These are phyloP conservation scores for Neodiprion pinetum DNA, from an alignment of 1,140 invertebrate genomes.

Conservation along the genomic window DNA sequence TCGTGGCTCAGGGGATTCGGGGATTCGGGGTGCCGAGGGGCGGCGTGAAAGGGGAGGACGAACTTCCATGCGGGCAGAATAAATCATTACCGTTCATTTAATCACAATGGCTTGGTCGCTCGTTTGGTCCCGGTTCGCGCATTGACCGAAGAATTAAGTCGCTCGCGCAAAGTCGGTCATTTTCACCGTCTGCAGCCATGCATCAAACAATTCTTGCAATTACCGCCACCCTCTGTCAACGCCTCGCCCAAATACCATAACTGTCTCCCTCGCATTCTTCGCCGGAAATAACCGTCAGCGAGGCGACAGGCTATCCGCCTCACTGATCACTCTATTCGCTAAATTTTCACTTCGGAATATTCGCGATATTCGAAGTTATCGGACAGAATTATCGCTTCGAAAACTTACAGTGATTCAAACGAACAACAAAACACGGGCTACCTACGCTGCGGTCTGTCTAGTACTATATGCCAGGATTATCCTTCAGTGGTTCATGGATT, in stretches of 20 bases:
- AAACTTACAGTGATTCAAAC: too few species aligned
- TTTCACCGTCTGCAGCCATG: conserved; percentile 37
- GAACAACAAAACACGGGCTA: too few species aligned
- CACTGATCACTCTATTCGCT: conserved; percentile 35
- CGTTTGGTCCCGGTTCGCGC: background rate
- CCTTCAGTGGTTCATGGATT: too few species aligned
- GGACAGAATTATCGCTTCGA: too few species aligned
- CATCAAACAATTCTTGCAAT: conserved; percentile 55
- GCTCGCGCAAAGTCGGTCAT: conserved; percentile 20
- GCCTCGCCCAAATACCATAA: conserved; percentile 25
- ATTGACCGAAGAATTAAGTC: conserved; percentile 12
- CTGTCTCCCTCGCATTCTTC: conserved; percentile 27
- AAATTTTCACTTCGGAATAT: too few species aligned
- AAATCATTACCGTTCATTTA: conserved; percentile 32
- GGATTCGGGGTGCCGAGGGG: conserved; percentile 12
- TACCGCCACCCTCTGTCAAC: conserved; percentile 34
- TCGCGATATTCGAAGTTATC: too few species aligned
- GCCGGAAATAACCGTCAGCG: conserved; percentile 44
- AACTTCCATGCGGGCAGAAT: conserved; percentile 19
- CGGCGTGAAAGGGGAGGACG: conserved; percentile 8
- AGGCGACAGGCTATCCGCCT: conserved; percentile 52
- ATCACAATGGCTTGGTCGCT: conserved; percentile 11
- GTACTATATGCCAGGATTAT: too few species aligned
- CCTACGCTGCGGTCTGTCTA: too few species aligned
- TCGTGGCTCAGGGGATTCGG: conserved; percentile 11